Evolutionary conservation across 2,888 invertebrate species (phyloP).

Genomic region (Ophion ellenae): DNA sequence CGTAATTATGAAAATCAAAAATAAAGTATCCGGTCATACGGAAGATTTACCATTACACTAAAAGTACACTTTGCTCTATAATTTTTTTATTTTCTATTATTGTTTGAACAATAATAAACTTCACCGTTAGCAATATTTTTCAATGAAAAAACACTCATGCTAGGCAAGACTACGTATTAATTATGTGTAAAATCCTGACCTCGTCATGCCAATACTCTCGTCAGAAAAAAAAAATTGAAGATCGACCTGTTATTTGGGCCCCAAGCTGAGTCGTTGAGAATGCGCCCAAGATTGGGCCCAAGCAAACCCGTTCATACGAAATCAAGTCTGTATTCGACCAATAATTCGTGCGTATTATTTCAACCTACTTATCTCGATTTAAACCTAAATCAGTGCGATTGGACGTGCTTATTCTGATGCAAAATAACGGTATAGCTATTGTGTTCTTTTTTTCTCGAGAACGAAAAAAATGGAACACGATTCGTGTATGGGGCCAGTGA

Average conservation of each 20-base stretch:
- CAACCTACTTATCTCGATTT: neutral
- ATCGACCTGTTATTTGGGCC: neutral
- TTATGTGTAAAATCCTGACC: too few species aligned
- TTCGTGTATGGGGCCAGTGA: neutral
- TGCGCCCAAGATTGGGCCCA: too few species aligned
- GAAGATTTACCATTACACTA: too few species aligned
- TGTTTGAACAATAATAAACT: neutral
- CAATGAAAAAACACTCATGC: neutral
- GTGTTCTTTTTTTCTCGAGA: neutral
- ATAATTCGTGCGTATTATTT: neutral
- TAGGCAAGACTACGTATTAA: too few species aligned
- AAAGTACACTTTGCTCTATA: too few species aligned
- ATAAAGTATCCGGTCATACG: too few species aligned
- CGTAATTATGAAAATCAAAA: too few species aligned
- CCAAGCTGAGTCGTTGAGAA: too few species aligned
- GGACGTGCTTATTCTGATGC: neutral
- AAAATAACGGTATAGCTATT: neutral
- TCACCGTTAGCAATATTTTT: neutral
- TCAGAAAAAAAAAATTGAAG: neutral
- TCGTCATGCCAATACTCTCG: neutral
- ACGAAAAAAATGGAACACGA: conserved; percentile 5
- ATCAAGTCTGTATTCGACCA: neutral
- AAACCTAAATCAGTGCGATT: neutral
- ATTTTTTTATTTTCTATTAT: neutral
- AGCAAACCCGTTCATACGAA: too few species aligned